phyloP scores from a whole-genome alignment of 2,113 vertebrate genomes.

The Proteles cristata region DNA sequence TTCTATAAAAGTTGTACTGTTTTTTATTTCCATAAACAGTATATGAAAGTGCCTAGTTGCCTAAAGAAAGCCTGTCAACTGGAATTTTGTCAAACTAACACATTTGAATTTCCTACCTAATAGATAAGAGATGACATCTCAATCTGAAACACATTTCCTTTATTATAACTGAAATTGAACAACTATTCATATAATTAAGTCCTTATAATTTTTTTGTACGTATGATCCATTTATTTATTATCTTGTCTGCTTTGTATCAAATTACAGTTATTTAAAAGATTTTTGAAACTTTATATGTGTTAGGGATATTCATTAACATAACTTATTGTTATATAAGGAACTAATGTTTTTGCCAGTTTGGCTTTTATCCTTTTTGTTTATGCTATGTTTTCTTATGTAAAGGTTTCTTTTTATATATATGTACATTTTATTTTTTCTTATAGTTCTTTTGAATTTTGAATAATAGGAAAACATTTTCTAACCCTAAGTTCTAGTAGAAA shows the following conservation, averaged over 20 bases:
- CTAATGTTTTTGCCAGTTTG: background rate
- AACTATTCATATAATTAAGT: background rate
- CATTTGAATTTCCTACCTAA: background rate
- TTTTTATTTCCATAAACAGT: background rate
- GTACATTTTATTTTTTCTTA: background rate
- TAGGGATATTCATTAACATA: background rate
- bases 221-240: background rate
- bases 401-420: background rate
- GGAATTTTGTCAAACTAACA: constrained; percentile 6
- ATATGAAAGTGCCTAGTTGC: background rate
- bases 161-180: background rate
- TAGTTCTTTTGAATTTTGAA: background rate
- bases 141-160: background rate
- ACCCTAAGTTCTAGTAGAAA: background rate
- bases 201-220: background rate
- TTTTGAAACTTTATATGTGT: background rate
- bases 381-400: background rate
- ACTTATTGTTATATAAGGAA: background rate
- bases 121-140: background rate
- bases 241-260: background rate
- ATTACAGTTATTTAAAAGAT: background rate
- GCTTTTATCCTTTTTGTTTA: background rate
- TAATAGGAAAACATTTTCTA: background rate
- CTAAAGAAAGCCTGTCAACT: background rate
- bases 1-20: background rate